A percentile compares a stretch with the other conserved stretches of the same genome.
These are phyloP conservation scores for Heliangelus exortis DNA, from an alignment of 2,797 vertebrate species.

Conservation along the genomic window DNA sequence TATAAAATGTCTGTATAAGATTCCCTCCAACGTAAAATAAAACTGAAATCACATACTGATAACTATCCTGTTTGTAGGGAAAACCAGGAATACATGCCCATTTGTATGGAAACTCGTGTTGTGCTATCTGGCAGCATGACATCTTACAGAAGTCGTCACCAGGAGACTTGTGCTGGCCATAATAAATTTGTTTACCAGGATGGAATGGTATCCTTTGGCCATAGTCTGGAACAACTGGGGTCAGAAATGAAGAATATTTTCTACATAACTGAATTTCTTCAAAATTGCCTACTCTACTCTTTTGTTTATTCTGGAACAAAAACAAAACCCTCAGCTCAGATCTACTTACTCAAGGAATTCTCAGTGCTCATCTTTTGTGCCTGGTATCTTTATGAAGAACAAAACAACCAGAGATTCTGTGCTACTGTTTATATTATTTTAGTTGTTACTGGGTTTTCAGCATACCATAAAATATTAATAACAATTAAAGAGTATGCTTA, in stretches of 20 bases:
- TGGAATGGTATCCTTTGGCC: neutral
- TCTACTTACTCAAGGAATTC: neutral
- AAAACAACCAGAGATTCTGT: neutral
- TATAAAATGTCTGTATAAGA: neutral
- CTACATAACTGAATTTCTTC: neutral
- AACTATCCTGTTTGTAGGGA: neutral
- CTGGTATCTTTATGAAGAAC: neutral
- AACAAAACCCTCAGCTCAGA: neutral
- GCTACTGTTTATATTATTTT: neutral
- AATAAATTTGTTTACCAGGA: neutral
- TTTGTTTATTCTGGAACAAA: slow-evolving; percentile 20
- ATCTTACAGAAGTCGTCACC: neutral
- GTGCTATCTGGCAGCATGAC: neutral
- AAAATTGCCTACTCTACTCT: neutral
- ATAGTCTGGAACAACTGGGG: rapidly evolving
- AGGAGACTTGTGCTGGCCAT: neutral
- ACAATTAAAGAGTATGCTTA: neutral
- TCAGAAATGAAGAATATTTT: neutral
- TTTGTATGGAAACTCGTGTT: neutral
- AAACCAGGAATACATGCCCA: neutral
- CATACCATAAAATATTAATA: slow-evolving; percentile 20
- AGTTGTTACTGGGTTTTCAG: neutral
- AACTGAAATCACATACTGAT: neutral
- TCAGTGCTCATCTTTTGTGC: neutral
- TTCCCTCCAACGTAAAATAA: neutral